A percentile compares a stretch with the other conserved stretches of the same genome.
Conservation (phyloP, 2,888 invertebrate species). For the Hyposoter dolosus region DNA sequence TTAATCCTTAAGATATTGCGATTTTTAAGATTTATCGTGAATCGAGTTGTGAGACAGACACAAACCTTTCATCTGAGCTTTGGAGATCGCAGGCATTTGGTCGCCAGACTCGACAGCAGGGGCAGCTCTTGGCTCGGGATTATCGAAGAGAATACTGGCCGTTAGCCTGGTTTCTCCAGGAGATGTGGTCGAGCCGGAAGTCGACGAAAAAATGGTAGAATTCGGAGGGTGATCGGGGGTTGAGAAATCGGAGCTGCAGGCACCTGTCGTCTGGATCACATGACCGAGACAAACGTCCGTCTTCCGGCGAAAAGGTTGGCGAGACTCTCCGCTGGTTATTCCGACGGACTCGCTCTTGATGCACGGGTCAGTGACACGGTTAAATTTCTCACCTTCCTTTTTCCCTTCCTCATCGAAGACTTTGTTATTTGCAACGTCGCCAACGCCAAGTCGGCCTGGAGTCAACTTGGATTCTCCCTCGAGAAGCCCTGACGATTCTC, state of each 20-base stretch:
- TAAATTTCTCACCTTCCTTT: slow-evolving; percentile 26
- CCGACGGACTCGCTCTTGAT: slow-evolving; percentile 43
- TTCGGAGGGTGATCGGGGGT: slow-evolving; percentile 20
- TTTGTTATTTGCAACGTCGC: slow-evolving; percentile 13
- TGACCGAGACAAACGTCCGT: slow-evolving; percentile 64
- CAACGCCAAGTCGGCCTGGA: slow-evolving; percentile 59
- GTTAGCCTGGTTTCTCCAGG: slow-evolving; percentile 68
- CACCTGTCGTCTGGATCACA: slow-evolving; percentile 65
- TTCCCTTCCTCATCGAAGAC: slow-evolving; percentile 39
- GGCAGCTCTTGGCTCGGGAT: slow-evolving; percentile 78
- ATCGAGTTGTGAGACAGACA: slow-evolving; percentile 83
- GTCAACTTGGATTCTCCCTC: slow-evolving; percentile 61
- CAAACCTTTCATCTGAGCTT: slow-evolving; percentile 93
- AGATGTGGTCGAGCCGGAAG: slow-evolving; percentile 68
- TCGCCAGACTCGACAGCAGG: slow-evolving; percentile 73
- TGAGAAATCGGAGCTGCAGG: slow-evolving; percentile 69
- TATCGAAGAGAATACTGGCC: slow-evolving; percentile 76
- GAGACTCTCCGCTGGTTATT: slow-evolving; percentile 22
- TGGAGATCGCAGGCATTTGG: slow-evolving; percentile 86
- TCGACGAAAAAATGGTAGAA: slow-evolving; percentile 58
- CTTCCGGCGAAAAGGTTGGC: slow-evolving; percentile 61
- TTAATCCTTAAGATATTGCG: neutral
- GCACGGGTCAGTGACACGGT: slow-evolving; percentile 13
- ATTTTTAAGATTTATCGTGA: neutral
- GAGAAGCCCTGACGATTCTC: slow-evolving; percentile 56